Conservation (phyloP, 2,797 vertebrate species). For the Schizopygopsis pylzovi region DNA sequence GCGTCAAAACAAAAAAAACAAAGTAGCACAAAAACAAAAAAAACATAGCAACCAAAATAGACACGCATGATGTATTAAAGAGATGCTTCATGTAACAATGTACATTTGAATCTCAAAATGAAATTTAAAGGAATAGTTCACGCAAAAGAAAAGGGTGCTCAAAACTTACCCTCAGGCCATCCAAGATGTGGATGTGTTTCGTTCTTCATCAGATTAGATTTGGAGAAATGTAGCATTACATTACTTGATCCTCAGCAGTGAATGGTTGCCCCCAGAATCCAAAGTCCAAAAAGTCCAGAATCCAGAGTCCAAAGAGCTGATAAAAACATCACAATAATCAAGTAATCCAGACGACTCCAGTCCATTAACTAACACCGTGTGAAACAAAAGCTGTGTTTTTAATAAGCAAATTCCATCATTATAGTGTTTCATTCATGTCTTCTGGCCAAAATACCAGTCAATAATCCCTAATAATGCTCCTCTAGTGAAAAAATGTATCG, state of each 20-base stretch:
- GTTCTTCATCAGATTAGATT: background rate
- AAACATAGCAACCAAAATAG: background rate
- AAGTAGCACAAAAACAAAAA: background rate
- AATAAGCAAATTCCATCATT: background rate
- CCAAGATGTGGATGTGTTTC: background rate
- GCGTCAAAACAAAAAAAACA: constrained; percentile 42
- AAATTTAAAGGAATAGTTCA: background rate
- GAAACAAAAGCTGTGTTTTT: background rate
- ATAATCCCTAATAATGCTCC: background rate
- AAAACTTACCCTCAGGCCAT: background rate
- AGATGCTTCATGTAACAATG: background rate
- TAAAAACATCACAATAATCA: background rate
- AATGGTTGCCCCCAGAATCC: background rate
- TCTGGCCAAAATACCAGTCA: background rate
- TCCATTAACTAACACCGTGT: background rate
- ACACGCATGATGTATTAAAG: background rate
- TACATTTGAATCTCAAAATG: background rate
- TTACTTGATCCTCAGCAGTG: background rate
- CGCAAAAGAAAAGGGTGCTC: too few relatives aligned
- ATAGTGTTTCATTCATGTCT: background rate
- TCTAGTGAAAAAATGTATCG: too few relatives aligned
- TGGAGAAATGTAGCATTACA: background rate
- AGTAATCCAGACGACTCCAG: background rate
- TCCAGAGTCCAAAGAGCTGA: background rate
- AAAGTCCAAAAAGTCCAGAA: too few relatives aligned